Evolutionary conservation across 2,888 invertebrate species (phyloP), one percentile per base, ranked within the genome.

Genomic region (Nomada fucata): DNA sequence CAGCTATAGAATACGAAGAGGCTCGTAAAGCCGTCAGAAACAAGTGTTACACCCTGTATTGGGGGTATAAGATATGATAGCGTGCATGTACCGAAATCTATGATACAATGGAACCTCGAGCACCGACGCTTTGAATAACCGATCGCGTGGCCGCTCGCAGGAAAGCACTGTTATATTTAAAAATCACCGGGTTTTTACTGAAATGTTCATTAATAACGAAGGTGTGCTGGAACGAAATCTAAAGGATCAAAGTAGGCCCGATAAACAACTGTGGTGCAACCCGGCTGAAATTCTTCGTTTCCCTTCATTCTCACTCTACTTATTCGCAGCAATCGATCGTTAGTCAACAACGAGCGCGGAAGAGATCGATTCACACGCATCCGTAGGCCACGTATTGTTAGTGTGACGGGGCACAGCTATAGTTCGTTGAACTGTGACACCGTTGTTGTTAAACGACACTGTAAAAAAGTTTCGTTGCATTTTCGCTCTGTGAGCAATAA

Each of bases 1-100:
- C 82, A 79, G 55, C 63, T 70, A 60, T 71, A 57, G 85, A 82
- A 87, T 87, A 85, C 82, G 79, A 87, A 82, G 85, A 79, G 82
- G 87, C 79, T 82, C 79, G 74, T 87, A 86, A 87, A 87, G 77
- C 87, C 87, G 86, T 86, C 87, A 85, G 79, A 77, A 86, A 87
- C 86, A 86, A 86, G 82, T 86, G 86, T 86, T 87, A 74, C 86
- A 69, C 79, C 65, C 86, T 72, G 85, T 85, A 86, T 87, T 64
- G 86, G 85, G 87, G 79, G 85, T 85, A 79, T 82, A 86, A 87
- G 86, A 86, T 86, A 87, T 75, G 63, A 79, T 82, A 61, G 76
- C 76, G 79, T 85, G 75, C 82, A 79, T 87, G 87, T 77, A 85
- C 73, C 47, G 82, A 82, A 85, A 86, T 82, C 85, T 77, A 87